Evolutionary conservation across 2,797 vertebrate genomes (phyloP), one percentile per base, ranked within the genome.

Genomic region (Lacerta viridis): DNA sequence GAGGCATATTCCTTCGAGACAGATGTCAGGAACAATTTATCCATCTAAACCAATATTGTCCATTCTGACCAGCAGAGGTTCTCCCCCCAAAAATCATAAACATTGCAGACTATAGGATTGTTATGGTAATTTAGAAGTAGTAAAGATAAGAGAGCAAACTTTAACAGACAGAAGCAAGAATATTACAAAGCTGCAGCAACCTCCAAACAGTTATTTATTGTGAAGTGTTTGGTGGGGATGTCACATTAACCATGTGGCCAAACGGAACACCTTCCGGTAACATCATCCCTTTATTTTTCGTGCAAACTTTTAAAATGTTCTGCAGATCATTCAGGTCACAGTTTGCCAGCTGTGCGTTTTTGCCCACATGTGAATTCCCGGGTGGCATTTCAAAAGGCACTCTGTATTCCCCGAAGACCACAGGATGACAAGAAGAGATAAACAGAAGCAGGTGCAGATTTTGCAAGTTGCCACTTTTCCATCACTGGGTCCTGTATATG

Each of bases 401-500:
- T 66, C 84, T 46, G 17, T 77, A 33, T 85, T 77, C 61, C 84
- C 59, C 46, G 23, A 77, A 20, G 41, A 68, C 75, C 61, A 68
- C 17, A 6, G 61, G 5, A 18, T 23, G 33, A 6, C 59, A 13
- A 10, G 39, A 10, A 33, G n/a, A 33, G 46, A 46, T 77, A 85
- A 74, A 72, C 84, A 85, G 74, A 77, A 77, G 61, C 84, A 86
- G 84, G 77, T 85, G 59, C 46, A 68, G 29, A 43, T 46, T 77
- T 77, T 85, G 75, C 84, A 78, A 36, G 41, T 46, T 33, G 33
- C 33, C 41, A n/a, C 10, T 85, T 85, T 46, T 66, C 39, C 39
- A 75, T 85, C 84, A 64, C 17, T 46, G 43, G 3, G 39, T 74
- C 33, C 71, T 85, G 18, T 39, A 29, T 75, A 84, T 84, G 43